Evolutionary conservation across 2,888 invertebrate species (phyloP).

Genomic region (Linnaemya vulpina): DNA sequence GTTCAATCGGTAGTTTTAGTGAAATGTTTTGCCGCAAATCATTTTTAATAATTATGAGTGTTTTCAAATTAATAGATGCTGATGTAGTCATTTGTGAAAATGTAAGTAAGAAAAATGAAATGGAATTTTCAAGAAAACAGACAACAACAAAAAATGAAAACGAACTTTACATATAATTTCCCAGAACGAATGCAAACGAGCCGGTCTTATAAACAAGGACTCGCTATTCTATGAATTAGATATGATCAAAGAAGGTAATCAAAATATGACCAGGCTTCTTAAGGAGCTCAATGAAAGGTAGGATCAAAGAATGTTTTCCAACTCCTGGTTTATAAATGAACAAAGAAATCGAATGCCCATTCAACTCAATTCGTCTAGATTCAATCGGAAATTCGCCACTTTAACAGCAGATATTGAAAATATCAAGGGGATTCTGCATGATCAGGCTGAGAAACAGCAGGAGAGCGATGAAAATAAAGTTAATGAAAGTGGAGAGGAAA

Average conservation of each 20-base stretch:
- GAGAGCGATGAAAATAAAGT: neutral
- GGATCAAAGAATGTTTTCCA: no score
- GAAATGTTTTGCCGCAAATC: constrained; percentile 21
- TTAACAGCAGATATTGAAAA: constrained; percentile 35
- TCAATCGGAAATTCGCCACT: constrained; percentile 25
- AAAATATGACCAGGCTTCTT: constrained; percentile 16
- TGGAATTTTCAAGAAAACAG: neutral
- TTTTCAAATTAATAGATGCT: neutral
- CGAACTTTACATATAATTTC: neutral
- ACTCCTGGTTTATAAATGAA: no score
- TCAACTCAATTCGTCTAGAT: constrained; percentile 14
- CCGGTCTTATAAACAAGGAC: constrained; percentile 15
- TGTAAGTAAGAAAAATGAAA: constrained; percentile 32
- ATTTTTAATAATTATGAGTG: constrained; percentile 2
- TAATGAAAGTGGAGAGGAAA: neutral
- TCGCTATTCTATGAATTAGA: constrained; percentile 27
- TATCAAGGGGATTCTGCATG: neutral
- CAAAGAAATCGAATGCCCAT: no score
- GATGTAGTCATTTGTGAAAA: constrained; percentile 47
- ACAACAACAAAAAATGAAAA: neutral
- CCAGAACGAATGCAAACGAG: constrained; percentile 48
- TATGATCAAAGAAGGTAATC: constrained; percentile 29
- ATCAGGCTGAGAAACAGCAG: neutral
- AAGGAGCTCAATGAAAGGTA: constrained; percentile 38
- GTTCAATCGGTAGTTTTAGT: neutral